Evolutionary conservation across 2,797 vertebrate genomes (phyloP), one percentile per base, ranked within the genome.

Genomic region (Argyrosomus regius): DNA sequence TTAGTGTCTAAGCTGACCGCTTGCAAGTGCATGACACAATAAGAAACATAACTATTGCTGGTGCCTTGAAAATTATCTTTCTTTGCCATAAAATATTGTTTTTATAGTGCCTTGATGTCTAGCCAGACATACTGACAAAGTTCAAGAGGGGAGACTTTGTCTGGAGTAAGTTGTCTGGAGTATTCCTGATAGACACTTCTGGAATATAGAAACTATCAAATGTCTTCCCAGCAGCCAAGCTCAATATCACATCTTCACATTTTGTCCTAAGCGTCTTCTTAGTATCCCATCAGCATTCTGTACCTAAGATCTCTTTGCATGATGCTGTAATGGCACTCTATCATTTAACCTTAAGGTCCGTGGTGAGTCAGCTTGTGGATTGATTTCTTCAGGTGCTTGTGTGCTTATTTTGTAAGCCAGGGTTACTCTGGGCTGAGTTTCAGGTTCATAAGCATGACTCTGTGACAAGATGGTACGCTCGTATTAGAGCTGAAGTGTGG

Each of bases 271-370:
- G 65, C 1, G 4, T 69, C 58, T 64, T 82, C 65, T 82, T 75
- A 66, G 67, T 89, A 76, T 90, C 80, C 50, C 57, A 49, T 83
- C 85, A 80, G 59, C 67, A 80, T 70, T 67, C 57, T 77, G 70
- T 53, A 74, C 20, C 6, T 60, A 41, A 54, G 77, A 81, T 80
- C 78, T 8, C 5, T 59, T 57, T 68, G 64, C 65, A 65, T 54
- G 43, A 83, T 60, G 71, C 66, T 74, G 62, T 78, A 73, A 83
- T 76, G 61, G 48, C 71, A 72, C 75, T 74, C 81, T 84, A 77
- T 84, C 66, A 59, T 82, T 82, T 86, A 57, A 78, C 46, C 56
- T 31, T 57, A 35, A 74, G 62, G 39, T 75, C 63, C 75, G 1
- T 63, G 60, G 26, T 28, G 62, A 80, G 58, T 59, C 56, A 64